Conservation (phyloP, 53 echinoderm and acorn worm genomes). For the Arbacia lixula region DNA sequence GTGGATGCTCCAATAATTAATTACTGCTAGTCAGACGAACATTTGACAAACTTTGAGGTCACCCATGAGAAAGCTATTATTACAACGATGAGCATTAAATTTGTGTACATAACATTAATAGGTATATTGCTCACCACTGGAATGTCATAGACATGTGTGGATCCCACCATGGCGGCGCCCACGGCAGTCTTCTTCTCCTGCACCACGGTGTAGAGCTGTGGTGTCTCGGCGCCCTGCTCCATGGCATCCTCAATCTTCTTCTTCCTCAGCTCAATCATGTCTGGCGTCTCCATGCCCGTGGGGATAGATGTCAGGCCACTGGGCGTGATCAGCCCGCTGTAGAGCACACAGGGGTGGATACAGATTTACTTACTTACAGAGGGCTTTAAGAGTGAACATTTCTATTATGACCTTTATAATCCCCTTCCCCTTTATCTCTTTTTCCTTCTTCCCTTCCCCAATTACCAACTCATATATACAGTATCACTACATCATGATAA, state of each 20-base stretch:
- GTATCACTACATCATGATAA: too few relatives aligned
- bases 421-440: conserved; percentile 88
- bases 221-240: conserved; percentile 98
- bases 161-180: conserved; percentile 96
- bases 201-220: conserved; percentile 87
- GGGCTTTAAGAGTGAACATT: neutral
- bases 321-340: conserved; percentile 94
- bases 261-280: conserved; percentile 98
- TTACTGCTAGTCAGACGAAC: too few relatives aligned
- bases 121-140: conserved; percentile 80
- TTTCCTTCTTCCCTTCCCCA: conserved; percentile 83
- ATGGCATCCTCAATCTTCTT: conserved; percentile 98
- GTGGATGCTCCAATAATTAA: too few relatives aligned
- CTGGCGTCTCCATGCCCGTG: conserved; percentile 98
- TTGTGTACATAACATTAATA: too few relatives aligned
- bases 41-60: too few relatives aligned
- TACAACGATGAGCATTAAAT: too few relatives aligned
- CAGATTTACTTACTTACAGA: too few relatives aligned
- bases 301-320: conserved; percentile 95
- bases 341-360: too few relatives aligned
- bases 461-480: too few relatives aligned
- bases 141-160: conserved; percentile 91
- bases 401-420: too few relatives aligned
- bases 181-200: conserved; percentile 90
- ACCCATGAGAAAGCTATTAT: too few relatives aligned